Evolutionary conservation across 2,888 invertebrate genomes (phyloP).

Genomic region (Dorcus parallelipipedus): DNA sequence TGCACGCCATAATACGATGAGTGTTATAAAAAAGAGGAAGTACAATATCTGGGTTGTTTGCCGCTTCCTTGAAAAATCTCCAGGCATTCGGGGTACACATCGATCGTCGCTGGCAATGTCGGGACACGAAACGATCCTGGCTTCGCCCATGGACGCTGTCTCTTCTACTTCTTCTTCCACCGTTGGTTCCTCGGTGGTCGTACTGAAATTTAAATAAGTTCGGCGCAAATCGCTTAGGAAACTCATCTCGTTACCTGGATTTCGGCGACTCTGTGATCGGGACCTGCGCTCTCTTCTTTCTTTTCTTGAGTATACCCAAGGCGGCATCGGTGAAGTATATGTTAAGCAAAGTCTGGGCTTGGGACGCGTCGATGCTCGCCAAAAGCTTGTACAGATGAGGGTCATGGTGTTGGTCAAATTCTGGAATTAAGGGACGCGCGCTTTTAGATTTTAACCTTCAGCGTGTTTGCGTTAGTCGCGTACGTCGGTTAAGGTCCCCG

Average conservation of each 20-base stretch:
- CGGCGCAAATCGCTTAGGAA: too few relatives aligned
- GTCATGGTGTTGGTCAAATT: constrained; percentile 75
- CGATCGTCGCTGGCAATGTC: constrained; percentile 23
- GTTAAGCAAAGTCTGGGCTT: constrained; percentile 39
- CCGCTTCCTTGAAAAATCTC: neutral
- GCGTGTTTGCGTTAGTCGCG: constrained; percentile 15
- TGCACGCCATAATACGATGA: neutral
- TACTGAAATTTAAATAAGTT: neutral
- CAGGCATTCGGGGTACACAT: constrained; percentile 7
- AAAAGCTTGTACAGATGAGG: constrained; percentile 66
- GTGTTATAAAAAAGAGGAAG: neutral
- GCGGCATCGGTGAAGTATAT: constrained; percentile 41
- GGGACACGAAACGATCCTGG: constrained; percentile 25
- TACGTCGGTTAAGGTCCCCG: constrained; percentile 64
- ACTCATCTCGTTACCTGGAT: constrained; percentile 2
- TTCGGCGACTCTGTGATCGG: neutral
- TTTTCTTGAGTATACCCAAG: constrained; percentile 30
- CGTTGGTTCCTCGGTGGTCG: neutral
- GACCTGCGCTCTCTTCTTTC: constrained; percentile 6
- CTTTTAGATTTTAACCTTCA: neutral
- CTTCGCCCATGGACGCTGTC: constrained; percentile 14
- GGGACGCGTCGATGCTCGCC: constrained; percentile 57
- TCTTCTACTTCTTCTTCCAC: constrained; percentile 9
- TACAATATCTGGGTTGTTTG: too few relatives aligned
- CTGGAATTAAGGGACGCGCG: constrained; percentile 41